Base-by-base conservation (phyloP, 1,140 invertebrate genomes). In the Meloidogyne hapla region DNA sequence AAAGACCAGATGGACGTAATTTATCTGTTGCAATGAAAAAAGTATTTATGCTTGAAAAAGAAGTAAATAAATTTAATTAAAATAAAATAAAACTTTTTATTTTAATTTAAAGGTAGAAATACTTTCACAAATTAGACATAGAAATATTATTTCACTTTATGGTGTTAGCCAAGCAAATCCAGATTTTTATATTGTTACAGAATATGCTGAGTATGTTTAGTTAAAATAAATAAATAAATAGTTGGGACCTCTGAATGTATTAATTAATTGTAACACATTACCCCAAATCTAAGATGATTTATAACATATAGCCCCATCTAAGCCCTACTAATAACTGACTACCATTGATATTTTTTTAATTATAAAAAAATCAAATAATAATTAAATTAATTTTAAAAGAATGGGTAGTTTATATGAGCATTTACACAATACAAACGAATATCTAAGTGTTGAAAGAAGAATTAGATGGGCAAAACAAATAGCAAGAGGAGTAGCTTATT, bases 151-250 rank as follows among this genome's bases (percentile, higher is more conserved):
- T 68, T 80, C 85, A 69, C 85, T 84, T 74, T 84, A 79, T 75
- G 83, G 83, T 48, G 84, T 84, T 25, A 83, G 70, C 21, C 72
- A 81, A 48, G 79, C 83, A 26, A 85, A 84, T 75, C 80, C 83
- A 15, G 83, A 84, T 75, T 84, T 84, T 67, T 84, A 78, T 68
- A 84, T 84, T 71, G 84, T 84, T n/a, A 84, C 83, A 15, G 83
- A 84, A 73, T 84, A 67, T 74, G 83, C 83, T 25, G 81, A 85
- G 75, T 78, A 79, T 25, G 84, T 84, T 48, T 76, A 45, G 28
- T 70, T n/a, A 48, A 48, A 48, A 48, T 48, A 48, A 18, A 18
- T 48, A 48, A 15, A 18, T 18, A 48, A 18, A 18, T 18, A 48
- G 1, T 33, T 5, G 8, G 8, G 8, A 33, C 33, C 3, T 33